Evolutionary conservation across 2,888 invertebrate species (phyloP).

Genomic region (Spisula subtruncata): DNA sequence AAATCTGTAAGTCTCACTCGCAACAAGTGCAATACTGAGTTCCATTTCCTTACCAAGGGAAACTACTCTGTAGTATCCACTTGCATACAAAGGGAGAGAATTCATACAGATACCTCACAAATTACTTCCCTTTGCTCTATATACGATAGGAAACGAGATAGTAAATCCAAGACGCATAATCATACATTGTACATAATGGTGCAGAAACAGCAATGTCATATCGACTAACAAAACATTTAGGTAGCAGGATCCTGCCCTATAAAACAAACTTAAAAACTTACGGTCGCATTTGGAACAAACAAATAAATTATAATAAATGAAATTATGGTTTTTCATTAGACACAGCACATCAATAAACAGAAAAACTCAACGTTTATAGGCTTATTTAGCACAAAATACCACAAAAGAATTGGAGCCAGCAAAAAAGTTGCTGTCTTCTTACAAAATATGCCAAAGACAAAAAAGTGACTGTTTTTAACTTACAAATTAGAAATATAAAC

Average conservation of each 20-base stretch:
- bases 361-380: not conserved
- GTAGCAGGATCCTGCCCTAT: constrained; percentile 7
- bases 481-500: not conserved
- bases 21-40: not conserved
- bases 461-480: not conserved
- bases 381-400: constrained; percentile 15
- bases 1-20: constrained; percentile 26
- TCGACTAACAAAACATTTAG: constrained; percentile 14
- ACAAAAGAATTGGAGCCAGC: not conserved
- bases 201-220: constrained; percentile 22
- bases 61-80: constrained; percentile 20
- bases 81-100: not conserved
- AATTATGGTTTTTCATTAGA: constrained; percentile 1
- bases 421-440: not conserved
- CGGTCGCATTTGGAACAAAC: not conserved
- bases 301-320: constrained; percentile 13
- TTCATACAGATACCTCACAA: constrained; percentile 10
- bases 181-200: constrained; percentile 31
- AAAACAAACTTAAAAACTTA: constrained; percentile 23
- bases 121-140: not conserved
- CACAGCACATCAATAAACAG: constrained; percentile 23
- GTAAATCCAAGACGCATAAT: constrained; percentile 32
- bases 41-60: not conserved
- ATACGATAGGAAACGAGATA: constrained; percentile 36
- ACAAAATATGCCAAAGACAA: not conserved